Base-by-base conservation (phyloP, 2,797 vertebrate genomes). In the Neoniphon sammara region DNA sequence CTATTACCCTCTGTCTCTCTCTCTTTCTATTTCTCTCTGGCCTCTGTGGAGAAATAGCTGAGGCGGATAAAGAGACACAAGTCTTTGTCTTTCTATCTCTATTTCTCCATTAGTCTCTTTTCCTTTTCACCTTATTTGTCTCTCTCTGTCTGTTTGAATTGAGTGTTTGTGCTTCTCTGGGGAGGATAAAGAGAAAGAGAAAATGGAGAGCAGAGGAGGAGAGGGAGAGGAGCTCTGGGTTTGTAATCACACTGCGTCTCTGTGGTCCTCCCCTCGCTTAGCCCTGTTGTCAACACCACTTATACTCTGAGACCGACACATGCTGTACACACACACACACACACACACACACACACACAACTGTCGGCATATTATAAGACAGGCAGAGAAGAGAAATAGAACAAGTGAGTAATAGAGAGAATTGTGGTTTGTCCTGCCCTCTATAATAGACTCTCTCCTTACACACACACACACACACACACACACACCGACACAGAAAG, bases 201-300 rank as follows among this genome's bases (percentile, higher is more conserved):
- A 9, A 56, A 15, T 18, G 23, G 47, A 69, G 21, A 36, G 23
- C 31, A 52, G 64, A 54, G 20, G 56, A 54, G n/a, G 77, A 50
- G 30, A 67, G 70, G 47, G 36, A 50, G 63, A 62, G 44, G 46
- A 46, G 6, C 7, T 80, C 82, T 88, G 82, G 60, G 57, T 86
- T 80, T 86, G 68, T 71, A 80, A 86, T 88, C 80, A 83, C 15
- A 27, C 10, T 9, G 12, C 53, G 34, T 72, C 78, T 80, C 80
- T 56, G 17, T 7, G 56, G 75, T 57, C 56, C 50, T 53, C n/a
- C 8, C 50, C 50, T 23, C 21, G 10, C 21, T 21, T 21, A 64
- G 34, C 7, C 36, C 63, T 39, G 54, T 66, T 77, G 82, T 81
- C 82, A 73, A 27, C 77, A 66, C 39, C 44, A 67, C 39, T 73